Evolutionary conservation across 2,797 vertebrate species (phyloP).

Genomic region (Aeoliscus strigatus): DNA sequence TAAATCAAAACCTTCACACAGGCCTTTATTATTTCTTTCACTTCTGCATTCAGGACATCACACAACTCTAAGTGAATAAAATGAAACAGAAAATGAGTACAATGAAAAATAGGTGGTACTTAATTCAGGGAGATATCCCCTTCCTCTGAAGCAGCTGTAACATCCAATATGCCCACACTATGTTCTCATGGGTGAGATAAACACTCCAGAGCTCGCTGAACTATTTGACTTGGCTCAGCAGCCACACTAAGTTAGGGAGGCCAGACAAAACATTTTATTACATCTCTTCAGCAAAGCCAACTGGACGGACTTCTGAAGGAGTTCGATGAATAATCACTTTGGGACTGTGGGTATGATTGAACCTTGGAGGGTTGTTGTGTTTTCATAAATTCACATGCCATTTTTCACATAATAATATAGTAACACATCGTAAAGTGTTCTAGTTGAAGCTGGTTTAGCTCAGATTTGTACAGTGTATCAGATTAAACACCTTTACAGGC

Average conservation of each 20-base stretch:
- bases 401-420: neutral
- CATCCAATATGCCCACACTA: too few species aligned
- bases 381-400: neutral
- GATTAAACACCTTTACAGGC: conserved; percentile 5
- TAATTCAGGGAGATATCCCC: too few species aligned
- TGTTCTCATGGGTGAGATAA: conserved; percentile 6
- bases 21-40: too few species aligned
- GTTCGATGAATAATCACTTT: conserved; percentile 1
- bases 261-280: conserved; percentile 38
- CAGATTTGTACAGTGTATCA: neutral
- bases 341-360: conserved; percentile 1
- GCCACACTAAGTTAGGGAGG: conserved; percentile 43
- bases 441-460: too few species aligned
- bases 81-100: too few species aligned
- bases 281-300: conserved; percentile 15
- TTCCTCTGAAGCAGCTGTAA: too few species aligned
- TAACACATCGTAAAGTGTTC: conserved; percentile 2
- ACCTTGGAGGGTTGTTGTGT: neutral
- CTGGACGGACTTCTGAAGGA: conserved; percentile 15
- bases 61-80: too few species aligned
- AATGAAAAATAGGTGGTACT: too few species aligned
- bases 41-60: too few species aligned
- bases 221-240: conserved; percentile 60
- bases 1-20: too few species aligned
- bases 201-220: conserved; percentile 6